Evolutionary conservation across 1,140 invertebrate species (phyloP), one percentile per base, ranked within the genome.

Genomic region (Heliothis subflexa): DNA sequence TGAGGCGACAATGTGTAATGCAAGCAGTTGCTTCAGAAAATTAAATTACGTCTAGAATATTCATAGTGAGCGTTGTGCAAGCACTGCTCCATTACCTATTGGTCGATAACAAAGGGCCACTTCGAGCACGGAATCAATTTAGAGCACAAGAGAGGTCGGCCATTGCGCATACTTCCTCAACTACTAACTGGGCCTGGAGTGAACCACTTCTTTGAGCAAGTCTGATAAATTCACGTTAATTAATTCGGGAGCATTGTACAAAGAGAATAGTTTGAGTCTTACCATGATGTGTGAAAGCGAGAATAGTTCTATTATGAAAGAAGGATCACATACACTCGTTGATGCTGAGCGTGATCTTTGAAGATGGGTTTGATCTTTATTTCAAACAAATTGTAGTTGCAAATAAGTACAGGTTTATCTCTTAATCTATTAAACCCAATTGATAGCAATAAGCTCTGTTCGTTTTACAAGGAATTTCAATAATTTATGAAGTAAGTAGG

Each of bases 61-160:
- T 84, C 82, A 81, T 81, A 72, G 78, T 79, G 55, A 52, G 57
- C 57, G 80, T 80, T 80, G 82, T 78, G 80, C 74, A 81, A 78
- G 75, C 82, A 54, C 54, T 21, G 66, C 78, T 81, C 81, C 66
- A 79, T 83, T 80, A 81, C 66, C 74, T 68, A 80, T 77, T 79
- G 61, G 54, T 62, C 75, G 62, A 78, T 71, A 81, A 83, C 77
- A 81, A 83, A 83, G 78, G 82, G 74, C 68, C 61, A 21, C 73
- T 49, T 54, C 50, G 70, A 61, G 79, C 68, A 52, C 45, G 78
- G 74, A 83, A 81, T 83, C 82, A 83, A 83, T 83, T 83, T 83
- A 64, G 79, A 74, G 70, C 78, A 72, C 78, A 78, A 83, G 81
- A 68, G 70, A 52, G 73, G 59, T 25, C 71, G 59, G 76, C 45